Conservation (phyloP, 2,113 vertebrate genomes). For the Chitala chitala region DNA sequence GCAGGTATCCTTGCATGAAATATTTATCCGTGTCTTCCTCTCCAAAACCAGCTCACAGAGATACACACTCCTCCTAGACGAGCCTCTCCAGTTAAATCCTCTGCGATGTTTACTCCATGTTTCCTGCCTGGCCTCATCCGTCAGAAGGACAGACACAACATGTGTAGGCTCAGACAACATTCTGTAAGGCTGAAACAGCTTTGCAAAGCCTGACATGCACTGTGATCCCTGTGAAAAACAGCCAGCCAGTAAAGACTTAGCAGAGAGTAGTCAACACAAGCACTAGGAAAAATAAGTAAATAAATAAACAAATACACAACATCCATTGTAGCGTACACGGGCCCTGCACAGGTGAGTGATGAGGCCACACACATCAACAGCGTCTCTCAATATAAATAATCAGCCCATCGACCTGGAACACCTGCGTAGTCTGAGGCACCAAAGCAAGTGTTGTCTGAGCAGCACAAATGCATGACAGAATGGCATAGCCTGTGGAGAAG, state of each 20-base stretch:
- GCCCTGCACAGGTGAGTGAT: too few species aligned
- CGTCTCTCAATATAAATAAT: not conserved
- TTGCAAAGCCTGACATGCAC: too few species aligned
- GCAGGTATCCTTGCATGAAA: constrained; percentile 30
- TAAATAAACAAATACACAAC: too few species aligned
- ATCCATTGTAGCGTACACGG: not conserved
- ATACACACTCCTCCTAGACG: too few species aligned
- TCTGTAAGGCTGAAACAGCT: too few species aligned
- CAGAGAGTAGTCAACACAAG: not conserved
- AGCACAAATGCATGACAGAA: not conserved
- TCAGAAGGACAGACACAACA: too few species aligned
- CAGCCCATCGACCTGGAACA: not conserved
- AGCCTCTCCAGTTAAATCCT: too few species aligned
- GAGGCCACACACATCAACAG: not conserved
- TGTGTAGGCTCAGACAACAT: too few species aligned
- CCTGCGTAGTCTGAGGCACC: not conserved
- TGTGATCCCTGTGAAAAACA: not conserved
- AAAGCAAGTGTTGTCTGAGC: not conserved
- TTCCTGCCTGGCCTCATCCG: too few species aligned
- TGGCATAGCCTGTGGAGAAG: too few species aligned
- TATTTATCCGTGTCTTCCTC: constrained; percentile 27
- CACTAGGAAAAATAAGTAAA: not conserved
- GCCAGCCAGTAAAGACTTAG: not conserved
- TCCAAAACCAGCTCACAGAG: constrained; percentile 28
- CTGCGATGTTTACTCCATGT: too few species aligned